A percentile compares a stretch with the other conserved stretches of the same genome.
Conservation (phyloP, 2,113 vertebrate species). For the Neogale vison region DNA sequence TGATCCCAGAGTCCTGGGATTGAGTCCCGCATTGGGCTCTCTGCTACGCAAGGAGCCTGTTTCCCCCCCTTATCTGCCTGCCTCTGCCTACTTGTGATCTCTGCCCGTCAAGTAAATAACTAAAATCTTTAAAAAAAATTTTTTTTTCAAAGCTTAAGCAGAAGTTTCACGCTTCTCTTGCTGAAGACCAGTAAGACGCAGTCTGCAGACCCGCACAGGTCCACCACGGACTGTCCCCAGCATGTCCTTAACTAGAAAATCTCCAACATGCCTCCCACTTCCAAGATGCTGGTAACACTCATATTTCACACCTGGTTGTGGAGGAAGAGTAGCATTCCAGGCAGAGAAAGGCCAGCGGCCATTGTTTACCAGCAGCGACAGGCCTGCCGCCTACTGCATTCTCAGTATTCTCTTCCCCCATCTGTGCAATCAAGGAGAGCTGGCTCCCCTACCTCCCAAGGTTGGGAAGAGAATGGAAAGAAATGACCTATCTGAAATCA, state of each 20-base stretch:
- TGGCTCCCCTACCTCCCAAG: not conserved
- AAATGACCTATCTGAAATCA: not conserved
- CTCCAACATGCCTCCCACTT: not conserved
- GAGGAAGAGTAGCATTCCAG: not conserved
- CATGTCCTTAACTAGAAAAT: not conserved
- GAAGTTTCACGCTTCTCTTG: not conserved
- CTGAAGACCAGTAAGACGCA: not conserved
- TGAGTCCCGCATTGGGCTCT: too few relatives aligned
- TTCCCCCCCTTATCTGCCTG: too few relatives aligned
- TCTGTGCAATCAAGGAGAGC: not conserved
- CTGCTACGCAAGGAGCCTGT: too few relatives aligned
- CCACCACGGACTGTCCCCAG: not conserved
- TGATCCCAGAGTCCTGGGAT: too few relatives aligned
- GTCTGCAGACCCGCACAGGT: not conserved
- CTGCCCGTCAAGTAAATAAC: too few relatives aligned
- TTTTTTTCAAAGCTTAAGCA: not conserved
- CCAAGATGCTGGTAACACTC: not conserved
- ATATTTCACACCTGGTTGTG: not conserved
- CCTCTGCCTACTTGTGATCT: too few relatives aligned
- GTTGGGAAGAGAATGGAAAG: not conserved
- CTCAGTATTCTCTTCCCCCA: not conserved
- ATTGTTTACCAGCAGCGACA: not conserved
- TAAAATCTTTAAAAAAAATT: too few relatives aligned
- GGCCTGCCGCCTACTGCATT: not conserved
- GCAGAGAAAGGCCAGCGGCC: not conserved